These are phyloP conservation scores for Platanista minor DNA, from an alignment of 2,113 vertebrate genomes.

Conservation along the genomic window DNA sequence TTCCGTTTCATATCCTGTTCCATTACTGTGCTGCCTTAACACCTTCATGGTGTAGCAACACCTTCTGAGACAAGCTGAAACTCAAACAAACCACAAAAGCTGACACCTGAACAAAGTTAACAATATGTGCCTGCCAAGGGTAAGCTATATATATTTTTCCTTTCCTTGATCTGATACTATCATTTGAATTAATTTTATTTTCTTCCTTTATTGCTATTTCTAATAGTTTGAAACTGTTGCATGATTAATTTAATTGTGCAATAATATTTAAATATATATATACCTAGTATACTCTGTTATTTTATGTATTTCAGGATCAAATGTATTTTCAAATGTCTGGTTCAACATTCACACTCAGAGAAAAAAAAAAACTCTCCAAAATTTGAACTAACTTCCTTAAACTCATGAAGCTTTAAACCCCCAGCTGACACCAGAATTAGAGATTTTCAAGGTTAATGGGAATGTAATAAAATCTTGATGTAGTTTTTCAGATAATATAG, in stretches of 20 bases:
- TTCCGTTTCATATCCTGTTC: conserved; percentile 38
- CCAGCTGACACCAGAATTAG: neutral
- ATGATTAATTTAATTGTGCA: conserved; percentile 30
- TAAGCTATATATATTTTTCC: neutral
- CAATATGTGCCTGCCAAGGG: neutral
- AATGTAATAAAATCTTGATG: conserved; percentile 4
- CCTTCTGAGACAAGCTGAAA: conserved; percentile 1
- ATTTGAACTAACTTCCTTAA: conserved; percentile 9
- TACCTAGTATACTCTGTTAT: neutral
- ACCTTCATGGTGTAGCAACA: conserved; percentile 27
- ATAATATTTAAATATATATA: neutral
- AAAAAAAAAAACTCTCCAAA: neutral
- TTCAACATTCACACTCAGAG: neutral
- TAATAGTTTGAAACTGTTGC: neutral
- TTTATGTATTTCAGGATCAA: conserved; percentile 10
- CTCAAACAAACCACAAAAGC: conserved; percentile 51
- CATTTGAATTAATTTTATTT: conserved; percentile 35
- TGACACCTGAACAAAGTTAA: neutral
- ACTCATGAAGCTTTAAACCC: neutral
- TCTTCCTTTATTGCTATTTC: neutral
- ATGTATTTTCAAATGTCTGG: conserved; percentile 18
- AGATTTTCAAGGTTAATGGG: neutral
- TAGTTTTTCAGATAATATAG: conserved; percentile 1
- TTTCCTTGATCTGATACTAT: neutral
- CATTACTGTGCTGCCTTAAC: neutral